Evolutionary conservation across 2,888 invertebrate genomes (phyloP), one percentile per base, ranked within the genome.

Genomic region (Boloria euphrosyne): DNA sequence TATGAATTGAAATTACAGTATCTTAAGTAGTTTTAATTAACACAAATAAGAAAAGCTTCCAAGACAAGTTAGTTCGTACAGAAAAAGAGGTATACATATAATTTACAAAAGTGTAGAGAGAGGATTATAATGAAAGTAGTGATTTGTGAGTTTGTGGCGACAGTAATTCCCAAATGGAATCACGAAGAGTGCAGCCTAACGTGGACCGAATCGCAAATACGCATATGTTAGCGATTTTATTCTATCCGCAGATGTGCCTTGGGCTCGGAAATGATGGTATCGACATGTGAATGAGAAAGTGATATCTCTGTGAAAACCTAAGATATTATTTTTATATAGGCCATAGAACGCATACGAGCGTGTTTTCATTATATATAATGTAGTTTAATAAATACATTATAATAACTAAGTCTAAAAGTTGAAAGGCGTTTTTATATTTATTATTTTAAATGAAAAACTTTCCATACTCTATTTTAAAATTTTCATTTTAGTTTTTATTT

Each of bases 151-250:
- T 85, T 83, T 85, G 83, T 83, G 85, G 84, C 85, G 89, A 87
- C 86, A 81, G 84, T 84, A 84, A 90, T 90, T 92, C 91, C 91
- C 91, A 87, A 85, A 90, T 90, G 91, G 89, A 92, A 92, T 92
- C 91, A 91, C 79, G 83, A 88, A 85, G 87, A 90, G 90, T 91
- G 90, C 90, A 86, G 80, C 76, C 75, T 69, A 73, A 75, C 87
- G 89, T 86, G 88, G 81, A 81, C 85, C 84, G 90, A 87, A 90
- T 89, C 78, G 85, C 87, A 89, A 90, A 86, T 89, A 87, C 86
- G 85, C 86, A 83, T 89, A 87, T 78, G 86, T 88, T 82, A 79
- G 78, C 77, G 79, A 83, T 81, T 89, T 87, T 89, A 90, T 86
- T 81, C 82, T 75, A 76, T 63, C 66, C 69, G 68, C 63, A 70